A percentile compares a stretch with the other conserved stretches of the same genome.
Conservation (phyloP, 2,113 vertebrate genomes). For the Sylvietta virens region DNA sequence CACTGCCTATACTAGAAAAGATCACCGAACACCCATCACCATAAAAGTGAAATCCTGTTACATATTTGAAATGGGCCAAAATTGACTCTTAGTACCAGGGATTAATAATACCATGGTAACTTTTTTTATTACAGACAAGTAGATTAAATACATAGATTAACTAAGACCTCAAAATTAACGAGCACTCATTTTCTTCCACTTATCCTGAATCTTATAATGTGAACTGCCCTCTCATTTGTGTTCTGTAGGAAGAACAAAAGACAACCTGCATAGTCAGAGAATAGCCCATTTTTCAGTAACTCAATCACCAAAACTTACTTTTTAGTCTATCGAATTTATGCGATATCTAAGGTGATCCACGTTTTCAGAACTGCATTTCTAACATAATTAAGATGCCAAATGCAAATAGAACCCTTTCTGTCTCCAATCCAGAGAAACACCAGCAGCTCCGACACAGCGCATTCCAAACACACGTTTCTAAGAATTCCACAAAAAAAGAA, state of each 20-base stretch:
- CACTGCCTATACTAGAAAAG: not conserved
- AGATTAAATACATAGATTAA: not conserved
- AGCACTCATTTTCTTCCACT: not conserved
- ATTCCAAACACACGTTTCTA: not conserved
- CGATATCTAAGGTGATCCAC: not conserved
- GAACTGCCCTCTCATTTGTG: not conserved
- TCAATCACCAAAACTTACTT: constrained; percentile 24
- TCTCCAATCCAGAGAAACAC: not conserved
- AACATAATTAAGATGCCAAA: not conserved
- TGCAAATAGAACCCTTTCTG: not conserved
- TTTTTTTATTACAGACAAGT: not conserved
- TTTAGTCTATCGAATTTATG: not conserved
- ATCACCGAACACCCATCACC: accelerated
- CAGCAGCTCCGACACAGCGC: not conserved
- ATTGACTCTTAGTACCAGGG: not conserved
- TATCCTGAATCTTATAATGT: constrained; percentile 17
- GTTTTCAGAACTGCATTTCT: not conserved
- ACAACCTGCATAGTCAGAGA: not conserved
- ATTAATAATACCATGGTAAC: not conserved
- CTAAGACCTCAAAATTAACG: not conserved
- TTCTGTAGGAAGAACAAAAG: not conserved
- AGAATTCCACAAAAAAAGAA: not conserved
- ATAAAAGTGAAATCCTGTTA: not conserved
- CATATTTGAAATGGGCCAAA: not conserved
- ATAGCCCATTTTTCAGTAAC: not conserved